Conservation (phyloP, 2,797 vertebrate species). For the Toxotes lorentzi region DNA sequence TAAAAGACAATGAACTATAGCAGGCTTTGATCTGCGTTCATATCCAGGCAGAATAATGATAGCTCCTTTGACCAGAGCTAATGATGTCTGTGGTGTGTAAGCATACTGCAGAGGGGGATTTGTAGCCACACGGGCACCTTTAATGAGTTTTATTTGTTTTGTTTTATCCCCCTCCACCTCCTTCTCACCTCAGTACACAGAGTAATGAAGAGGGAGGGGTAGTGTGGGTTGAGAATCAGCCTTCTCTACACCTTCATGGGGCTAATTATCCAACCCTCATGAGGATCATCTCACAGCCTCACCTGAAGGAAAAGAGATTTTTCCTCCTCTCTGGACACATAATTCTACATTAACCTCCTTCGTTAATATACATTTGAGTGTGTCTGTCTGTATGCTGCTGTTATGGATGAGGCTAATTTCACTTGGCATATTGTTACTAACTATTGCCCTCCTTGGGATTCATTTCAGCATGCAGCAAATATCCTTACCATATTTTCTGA, state of each 20-base stretch:
- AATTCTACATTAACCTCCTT: slow-evolving; percentile 58
- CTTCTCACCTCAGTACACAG: slow-evolving; percentile 65
- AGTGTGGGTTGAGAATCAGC: slow-evolving; percentile 50
- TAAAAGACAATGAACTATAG: slow-evolving; percentile 65
- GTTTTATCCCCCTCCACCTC: slow-evolving; percentile 74
- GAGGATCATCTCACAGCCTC: slow-evolving; percentile 62
- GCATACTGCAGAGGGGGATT: slow-evolving; percentile 55
- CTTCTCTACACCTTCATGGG: slow-evolving; percentile 64
- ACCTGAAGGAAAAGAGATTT: slow-evolving; percentile 54
- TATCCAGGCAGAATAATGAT: slow-evolving; percentile 76
- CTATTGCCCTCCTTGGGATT: slow-evolving; percentile 6
- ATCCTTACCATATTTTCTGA: background rate
- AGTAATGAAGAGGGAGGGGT: slow-evolving; percentile 63
- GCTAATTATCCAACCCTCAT: slow-evolving; percentile 74
- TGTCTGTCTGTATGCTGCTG: slow-evolving; percentile 8
- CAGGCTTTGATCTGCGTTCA: slow-evolving; percentile 78
- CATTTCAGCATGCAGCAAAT: background rate
- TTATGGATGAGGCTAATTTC: background rate
- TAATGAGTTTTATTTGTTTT: slow-evolving; percentile 84
- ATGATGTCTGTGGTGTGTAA: slow-evolving; percentile 72
- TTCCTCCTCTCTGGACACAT: slow-evolving; percentile 32
- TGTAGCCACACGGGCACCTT: slow-evolving; percentile 64
- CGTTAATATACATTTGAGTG: slow-evolving; percentile 41
- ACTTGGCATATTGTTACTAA: background rate
- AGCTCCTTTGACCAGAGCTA: slow-evolving; percentile 68